Base-by-base conservation (phyloP, 92 coral and sea anemone genomes). In the Metridium senile region DNA sequence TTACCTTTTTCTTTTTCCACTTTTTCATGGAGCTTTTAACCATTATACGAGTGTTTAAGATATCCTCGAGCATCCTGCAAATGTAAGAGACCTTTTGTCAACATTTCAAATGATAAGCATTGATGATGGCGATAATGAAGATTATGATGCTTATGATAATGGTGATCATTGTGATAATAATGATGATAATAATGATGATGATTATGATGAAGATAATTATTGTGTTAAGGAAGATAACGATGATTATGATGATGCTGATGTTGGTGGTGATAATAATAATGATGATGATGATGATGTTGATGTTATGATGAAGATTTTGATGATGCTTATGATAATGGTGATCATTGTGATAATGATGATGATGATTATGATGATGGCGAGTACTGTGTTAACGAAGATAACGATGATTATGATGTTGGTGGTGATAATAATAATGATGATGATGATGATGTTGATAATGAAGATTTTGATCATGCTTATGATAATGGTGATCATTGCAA, bases 21-120 rank as follows among this genome's bases (percentile, higher is more conserved):
- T 73, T 86, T 77, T 96, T 96, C 97, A 96, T 96, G 23, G 99
- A 86, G 9, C 83, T 84, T 77, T 96, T 96, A 31, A 96, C 99
- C 99, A 96, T 96, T 52, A 96, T 84, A 26, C 99, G 90, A 18
- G 99, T 96, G 74, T 93, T 78, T 58, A 96, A 81, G 51, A 96
- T 96, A 74, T 88, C 97, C 46, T 89, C 93, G 23, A 96, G 73
- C 99, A 96, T 96, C 54, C 99, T 96, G 82, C 53, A 33, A 43
- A n/a, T n/a, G n/a, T n/a, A n/a, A n/a, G n/a, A n/a, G n/a, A n/a
- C n/a, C n/a, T n/a, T n/a, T n/a, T n/a, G n/a, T n/a, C n/a, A n/a
- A n/a, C n/a, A n/a, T n/a, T n/a, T 39, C 49, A 9, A 2, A 68
- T 68, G 47, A 17, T 26, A n/a, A 63, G 4, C 4, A 3, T 9